These are phyloP conservation scores for Neodiprion fabricii DNA, from an alignment of 1,140 invertebrate genomes.

Conservation along the genomic window DNA sequence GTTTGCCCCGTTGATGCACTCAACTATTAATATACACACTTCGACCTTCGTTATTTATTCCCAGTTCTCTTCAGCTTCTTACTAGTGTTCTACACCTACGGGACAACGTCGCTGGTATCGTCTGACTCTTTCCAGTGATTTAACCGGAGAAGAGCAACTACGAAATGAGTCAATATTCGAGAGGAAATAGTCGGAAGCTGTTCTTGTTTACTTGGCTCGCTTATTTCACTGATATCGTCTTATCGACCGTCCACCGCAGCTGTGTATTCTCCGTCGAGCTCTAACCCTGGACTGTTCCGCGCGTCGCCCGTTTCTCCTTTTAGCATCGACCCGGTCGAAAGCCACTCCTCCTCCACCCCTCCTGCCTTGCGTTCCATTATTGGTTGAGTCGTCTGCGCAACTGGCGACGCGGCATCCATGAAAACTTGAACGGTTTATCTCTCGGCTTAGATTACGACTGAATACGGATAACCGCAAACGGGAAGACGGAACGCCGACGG, in stretches of 20 bases:
- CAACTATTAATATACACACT: not conserved
- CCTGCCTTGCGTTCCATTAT: too few relatives aligned
- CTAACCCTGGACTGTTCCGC: conserved; percentile 25
- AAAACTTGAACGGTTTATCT: not conserved
- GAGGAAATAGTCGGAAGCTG: not conserved
- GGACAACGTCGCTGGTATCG: not conserved
- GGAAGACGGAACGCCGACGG: too few relatives aligned
- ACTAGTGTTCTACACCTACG: too few relatives aligned
- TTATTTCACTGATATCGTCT: not conserved
- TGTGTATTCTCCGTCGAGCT: conserved; percentile 25
- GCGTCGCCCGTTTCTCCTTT: conserved; percentile 39
- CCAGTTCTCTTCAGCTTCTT: too few relatives aligned
- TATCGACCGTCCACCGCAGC: not conserved
- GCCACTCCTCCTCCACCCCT: conserved; percentile 19
- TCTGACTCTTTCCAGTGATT: not conserved
- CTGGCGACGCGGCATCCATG: not conserved
- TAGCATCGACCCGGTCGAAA: conserved; percentile 46
- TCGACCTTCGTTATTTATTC: not conserved
- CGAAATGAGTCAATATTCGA: too few relatives aligned
- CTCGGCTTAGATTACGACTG: not conserved
- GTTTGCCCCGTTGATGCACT: not conserved
- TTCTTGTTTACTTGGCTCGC: not conserved
- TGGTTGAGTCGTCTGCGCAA: not conserved
- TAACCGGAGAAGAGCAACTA: too few relatives aligned
- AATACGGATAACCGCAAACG: too few relatives aligned